Base-by-base conservation (phyloP, 2,888 invertebrate genomes). In the Luffia ferchaultella region DNA sequence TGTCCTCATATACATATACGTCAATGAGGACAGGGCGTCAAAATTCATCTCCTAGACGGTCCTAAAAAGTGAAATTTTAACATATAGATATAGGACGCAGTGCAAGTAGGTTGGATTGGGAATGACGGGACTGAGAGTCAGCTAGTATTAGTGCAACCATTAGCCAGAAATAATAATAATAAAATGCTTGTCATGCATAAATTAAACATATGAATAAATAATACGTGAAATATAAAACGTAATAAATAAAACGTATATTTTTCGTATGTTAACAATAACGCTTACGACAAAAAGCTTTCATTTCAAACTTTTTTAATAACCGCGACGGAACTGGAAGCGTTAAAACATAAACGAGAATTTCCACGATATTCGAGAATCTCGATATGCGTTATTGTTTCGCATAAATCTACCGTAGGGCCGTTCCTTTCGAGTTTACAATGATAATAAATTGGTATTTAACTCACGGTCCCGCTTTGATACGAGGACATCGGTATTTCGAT, bases 401-500 rank as follows among this genome's bases (percentile, higher is more conserved):
- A 42, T 16, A 42, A 16, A 16, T 16, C 43, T 42, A n/a, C 43
- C 43, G 5, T n/a, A 12, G 12, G 30, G 30, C 12, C 16, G 43
- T n/a, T 48, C 48, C 66, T 62, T 61, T 61, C 54, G 58, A n/a
- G 49, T 18, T 18, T 19, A 43, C 16, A 47, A 46, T 49, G 43
- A 68, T 66, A 72, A 76, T 76, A 79, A 78, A 79, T 78, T 70
- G 74, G 65, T 66, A 75, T 76, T 77, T 71, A 74, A 78, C 71
- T 74, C 74, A 73, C 76, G 75, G 73, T 76, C 69, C 67, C 71
- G 69, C 63, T 76, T 76, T 75, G 76, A 76, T 78, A 73, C 74
- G 66, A 70, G 68, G 70, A 76, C 77, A 77, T 73, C 67, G 80
- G 78, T 73, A 80, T 79, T 77, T 79, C 78, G 79, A 78, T 82